These are phyloP conservation scores for Brachycybe producta DNA, from an alignment of 2,888 invertebrate species.

Conservation along the genomic window DNA sequence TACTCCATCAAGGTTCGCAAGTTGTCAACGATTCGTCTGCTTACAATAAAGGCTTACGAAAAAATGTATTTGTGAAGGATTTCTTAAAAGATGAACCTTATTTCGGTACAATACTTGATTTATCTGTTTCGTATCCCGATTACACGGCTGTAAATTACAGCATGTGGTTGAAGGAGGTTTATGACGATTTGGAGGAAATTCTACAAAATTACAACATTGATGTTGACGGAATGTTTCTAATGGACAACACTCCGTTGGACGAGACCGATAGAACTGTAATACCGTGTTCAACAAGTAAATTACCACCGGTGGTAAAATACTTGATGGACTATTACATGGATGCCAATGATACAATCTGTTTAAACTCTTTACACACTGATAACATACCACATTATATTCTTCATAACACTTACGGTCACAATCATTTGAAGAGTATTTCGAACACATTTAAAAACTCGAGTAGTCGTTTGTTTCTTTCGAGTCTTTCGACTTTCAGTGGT, in stretches of 20 bases:
- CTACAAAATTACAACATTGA: background rate
- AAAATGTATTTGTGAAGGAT: conserved; percentile 13
- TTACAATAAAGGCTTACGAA: conserved; percentile 1
- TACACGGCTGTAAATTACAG: conserved; percentile 18
- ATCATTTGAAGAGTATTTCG: conserved; percentile 32
- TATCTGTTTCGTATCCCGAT: conserved; percentile 22
- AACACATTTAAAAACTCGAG: conserved; percentile 23
- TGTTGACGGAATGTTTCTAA: conserved; percentile 23
- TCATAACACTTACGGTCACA: conserved; percentile 43
- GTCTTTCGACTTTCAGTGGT: conserved; percentile 33
- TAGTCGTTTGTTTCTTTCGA: conserved; percentile 26
- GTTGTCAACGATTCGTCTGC: conserved; percentile 7
- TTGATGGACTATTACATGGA: conserved; percentile 1
- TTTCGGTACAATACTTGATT: conserved; percentile 9
- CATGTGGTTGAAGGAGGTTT: conserved; percentile 21
- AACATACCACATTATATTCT: conserved; percentile 29
- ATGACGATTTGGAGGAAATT: conserved; percentile 11
- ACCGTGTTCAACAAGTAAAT: background rate
- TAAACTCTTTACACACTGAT: conserved; percentile 28
- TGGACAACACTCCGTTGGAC: conserved; percentile 20
- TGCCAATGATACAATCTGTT: conserved; percentile 31
- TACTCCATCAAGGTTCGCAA: conserved; percentile 2
- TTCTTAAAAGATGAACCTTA: conserved; percentile 1
- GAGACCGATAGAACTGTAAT: background rate
- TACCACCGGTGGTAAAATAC: conserved; percentile 9